Evolutionary conservation across 2,797 vertebrate species (phyloP).

Genomic region (Ispidina picta): DNA sequence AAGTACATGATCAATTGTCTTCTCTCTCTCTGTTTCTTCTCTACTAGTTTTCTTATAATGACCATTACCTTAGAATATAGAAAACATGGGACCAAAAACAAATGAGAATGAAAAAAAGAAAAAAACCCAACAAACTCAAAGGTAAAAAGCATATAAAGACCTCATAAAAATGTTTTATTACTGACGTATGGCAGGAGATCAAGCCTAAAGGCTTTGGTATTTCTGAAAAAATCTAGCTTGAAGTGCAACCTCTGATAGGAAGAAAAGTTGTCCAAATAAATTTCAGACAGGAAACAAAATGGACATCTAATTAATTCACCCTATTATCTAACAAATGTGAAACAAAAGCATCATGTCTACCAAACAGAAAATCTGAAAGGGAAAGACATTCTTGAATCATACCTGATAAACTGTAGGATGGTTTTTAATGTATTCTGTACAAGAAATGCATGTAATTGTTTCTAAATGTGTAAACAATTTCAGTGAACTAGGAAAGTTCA

Average conservation of each 20-base stretch:
- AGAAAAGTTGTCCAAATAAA: not conserved
- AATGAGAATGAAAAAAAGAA: not conserved
- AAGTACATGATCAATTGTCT: not conserved
- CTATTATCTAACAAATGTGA: not conserved
- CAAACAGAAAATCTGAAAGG: not conserved
- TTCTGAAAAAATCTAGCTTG: not conserved
- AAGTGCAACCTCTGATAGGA: not conserved
- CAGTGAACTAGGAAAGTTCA: not conserved
- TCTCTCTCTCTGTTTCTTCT: not conserved
- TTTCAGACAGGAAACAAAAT: not conserved
- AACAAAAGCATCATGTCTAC: not conserved
- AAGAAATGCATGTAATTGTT: not conserved
- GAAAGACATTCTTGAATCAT: not conserved
- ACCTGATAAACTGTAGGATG: not conserved
- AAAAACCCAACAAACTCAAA: not conserved
- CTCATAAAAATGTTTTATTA: not conserved
- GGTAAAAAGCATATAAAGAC: not conserved
- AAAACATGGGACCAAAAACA: not conserved
- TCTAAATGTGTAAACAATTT: not conserved
- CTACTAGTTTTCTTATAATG: not conserved
- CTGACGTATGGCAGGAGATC: not conserved
- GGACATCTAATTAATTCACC: not conserved
- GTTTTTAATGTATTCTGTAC: not conserved
- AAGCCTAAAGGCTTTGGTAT: not conserved
- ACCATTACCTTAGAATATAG: not conserved